A percentile compares a stretch with the other conserved stretches of the same genome.
Evolutionary conservation across 2,797 vertebrate species (phyloP).

Genomic region (Allobates femoralis): DNA sequence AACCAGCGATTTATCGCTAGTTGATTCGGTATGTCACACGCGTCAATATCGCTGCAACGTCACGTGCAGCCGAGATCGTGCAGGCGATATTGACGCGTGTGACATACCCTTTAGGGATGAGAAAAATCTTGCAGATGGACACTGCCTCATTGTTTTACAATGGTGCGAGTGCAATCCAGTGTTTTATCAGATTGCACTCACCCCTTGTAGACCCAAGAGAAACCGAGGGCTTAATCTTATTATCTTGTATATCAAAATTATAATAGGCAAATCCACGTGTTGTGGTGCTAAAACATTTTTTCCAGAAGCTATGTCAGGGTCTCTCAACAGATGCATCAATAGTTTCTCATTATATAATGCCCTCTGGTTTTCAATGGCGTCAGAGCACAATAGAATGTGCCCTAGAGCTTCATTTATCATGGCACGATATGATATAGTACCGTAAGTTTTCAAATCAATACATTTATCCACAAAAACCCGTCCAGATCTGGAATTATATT

Average conservation of each 20-base stretch:
- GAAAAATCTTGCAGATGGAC: too few relatives aligned
- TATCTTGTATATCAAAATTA: not conserved
- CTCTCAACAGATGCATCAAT: not conserved
- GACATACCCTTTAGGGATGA: too few relatives aligned
- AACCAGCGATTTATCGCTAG: too few relatives aligned
- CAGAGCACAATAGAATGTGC: not conserved
- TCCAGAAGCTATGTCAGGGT: not conserved
- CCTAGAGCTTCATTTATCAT: constrained; percentile 7
- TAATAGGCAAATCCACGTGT: not conserved
- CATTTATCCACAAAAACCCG: not conserved
- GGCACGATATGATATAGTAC: not conserved
- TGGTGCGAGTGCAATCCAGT: too few relatives aligned
- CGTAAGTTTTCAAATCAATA: not conserved
- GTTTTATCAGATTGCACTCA: too few relatives aligned
- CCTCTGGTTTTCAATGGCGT: not conserved
- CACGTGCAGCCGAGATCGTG: too few relatives aligned
- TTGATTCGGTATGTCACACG: too few relatives aligned
- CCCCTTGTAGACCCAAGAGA: too few relatives aligned
- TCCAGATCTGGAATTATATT: not conserved
- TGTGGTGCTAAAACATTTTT: not conserved
- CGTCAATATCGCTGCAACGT: too few relatives aligned
- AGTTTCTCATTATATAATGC: not conserved
- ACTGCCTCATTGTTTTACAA: too few relatives aligned
- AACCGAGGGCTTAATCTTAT: too few relatives aligned
- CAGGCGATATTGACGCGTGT: too few relatives aligned